A percentile compares a stretch with the other conserved stretches of the same genome.
These are phyloP conservation scores for Phalanger gymnotis DNA, from an alignment of 2,797 vertebrate genomes.

Conservation along the genomic window DNA sequence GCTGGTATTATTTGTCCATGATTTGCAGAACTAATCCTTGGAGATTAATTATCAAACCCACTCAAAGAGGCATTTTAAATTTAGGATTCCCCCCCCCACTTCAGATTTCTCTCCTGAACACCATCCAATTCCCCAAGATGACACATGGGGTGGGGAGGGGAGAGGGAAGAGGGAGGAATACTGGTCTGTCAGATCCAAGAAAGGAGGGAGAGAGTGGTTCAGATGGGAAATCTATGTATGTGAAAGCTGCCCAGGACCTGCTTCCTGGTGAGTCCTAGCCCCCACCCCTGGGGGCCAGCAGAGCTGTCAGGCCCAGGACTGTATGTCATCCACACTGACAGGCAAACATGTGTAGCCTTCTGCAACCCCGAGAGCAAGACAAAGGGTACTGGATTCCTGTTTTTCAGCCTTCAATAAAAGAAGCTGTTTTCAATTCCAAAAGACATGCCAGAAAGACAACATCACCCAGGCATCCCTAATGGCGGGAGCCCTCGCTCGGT, in stretches of 20 bases:
- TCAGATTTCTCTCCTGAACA: background rate
- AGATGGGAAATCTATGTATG: background rate
- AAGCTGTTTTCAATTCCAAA: background rate
- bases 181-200: background rate
- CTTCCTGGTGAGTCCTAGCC: background rate
- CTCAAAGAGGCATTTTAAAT: constrained; percentile 23
- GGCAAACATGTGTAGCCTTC: background rate
- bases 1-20: background rate
- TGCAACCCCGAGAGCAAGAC: background rate
- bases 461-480: background rate
- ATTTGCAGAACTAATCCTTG: constrained; percentile 47
- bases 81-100: background rate
- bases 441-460: background rate
- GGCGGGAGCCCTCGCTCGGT: background rate
- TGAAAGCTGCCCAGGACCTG: background rate
- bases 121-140: background rate
- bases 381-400: background rate
- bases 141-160: background rate
- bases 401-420: background rate
- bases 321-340: background rate
- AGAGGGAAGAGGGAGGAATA: background rate
- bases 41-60: constrained; percentile 35
- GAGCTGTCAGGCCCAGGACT: background rate
- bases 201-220: background rate
- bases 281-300: background rate